phyloP scores from a whole-genome alignment of 2,113 vertebrate genomes.

The Chloropsis hardwickii region DNA sequence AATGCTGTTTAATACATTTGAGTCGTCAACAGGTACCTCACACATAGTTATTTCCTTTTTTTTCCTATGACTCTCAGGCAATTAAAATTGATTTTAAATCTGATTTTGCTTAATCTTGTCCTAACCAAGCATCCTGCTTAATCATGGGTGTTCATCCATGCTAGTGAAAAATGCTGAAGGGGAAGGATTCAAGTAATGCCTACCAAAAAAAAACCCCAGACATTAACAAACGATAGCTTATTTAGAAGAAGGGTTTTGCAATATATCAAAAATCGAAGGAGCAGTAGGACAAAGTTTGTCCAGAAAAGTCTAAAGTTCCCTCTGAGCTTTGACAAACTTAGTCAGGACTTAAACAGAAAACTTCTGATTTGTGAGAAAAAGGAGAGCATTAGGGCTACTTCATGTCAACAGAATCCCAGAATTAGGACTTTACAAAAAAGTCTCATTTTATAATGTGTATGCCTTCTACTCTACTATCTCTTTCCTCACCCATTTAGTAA shows the following conservation, averaged over 20 bases:
- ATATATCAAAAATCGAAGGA: not conserved
- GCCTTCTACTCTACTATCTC: not conserved
- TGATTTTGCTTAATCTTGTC: not conserved
- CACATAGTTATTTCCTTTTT: accelerated
- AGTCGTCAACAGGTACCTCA: not conserved
- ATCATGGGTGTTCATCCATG: not conserved
- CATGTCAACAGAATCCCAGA: not conserved
- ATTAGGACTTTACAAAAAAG: not conserved
- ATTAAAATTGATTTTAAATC: not conserved
- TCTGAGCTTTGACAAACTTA: not conserved
- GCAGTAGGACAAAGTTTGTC: not conserved
- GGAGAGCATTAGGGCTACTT: not conserved
- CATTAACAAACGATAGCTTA: not conserved
- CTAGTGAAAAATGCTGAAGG: not conserved
- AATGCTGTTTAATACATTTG: not conserved
- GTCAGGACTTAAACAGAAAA: not conserved
- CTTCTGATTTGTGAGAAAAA: not conserved
- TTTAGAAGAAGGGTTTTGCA: not conserved
- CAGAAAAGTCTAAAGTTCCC: not conserved
- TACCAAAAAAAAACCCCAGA: not conserved
- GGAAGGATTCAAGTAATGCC: not conserved
- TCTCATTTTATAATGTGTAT: not conserved
- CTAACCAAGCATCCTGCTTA: not conserved
- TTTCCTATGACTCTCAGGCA: not conserved
- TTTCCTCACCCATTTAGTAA: not conserved